Evolutionary conservation across 2,113 vertebrate genomes (phyloP).

Genomic region (Syngnathoides biaculeatus): DNA sequence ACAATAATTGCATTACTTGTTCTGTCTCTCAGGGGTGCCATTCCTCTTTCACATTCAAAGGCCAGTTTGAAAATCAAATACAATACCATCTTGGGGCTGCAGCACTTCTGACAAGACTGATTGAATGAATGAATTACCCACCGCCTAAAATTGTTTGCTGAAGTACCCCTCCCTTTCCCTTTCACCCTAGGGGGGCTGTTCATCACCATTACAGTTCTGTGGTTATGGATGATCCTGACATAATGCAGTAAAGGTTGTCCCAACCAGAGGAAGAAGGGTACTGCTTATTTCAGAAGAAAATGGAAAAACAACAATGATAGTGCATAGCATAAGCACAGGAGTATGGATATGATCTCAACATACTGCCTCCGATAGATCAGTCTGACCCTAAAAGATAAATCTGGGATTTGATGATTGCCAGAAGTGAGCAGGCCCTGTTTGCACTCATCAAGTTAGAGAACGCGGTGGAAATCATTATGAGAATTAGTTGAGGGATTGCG

Average conservation of each 20-base stretch:
- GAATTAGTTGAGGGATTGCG: too few species aligned
- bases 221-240: slow-evolving; percentile 61
- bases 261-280: slow-evolving; percentile 36
- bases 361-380: slow-evolving; percentile 52
- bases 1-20: slow-evolving; percentile 54
- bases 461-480: too few species aligned
- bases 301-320: background rate
- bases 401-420: slow-evolving; percentile 39
- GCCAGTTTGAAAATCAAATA: slow-evolving; percentile 62
- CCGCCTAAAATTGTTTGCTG: background rate
- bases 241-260: slow-evolving; percentile 39
- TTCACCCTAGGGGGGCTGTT: slow-evolving; percentile 31
- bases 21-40: slow-evolving; percentile 46
- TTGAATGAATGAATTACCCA: slow-evolving; percentile 48
- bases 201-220: slow-evolving; percentile 43
- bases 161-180: background rate
- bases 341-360: slow-evolving; percentile 53
- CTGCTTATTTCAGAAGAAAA: slow-evolving; percentile 71
- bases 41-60: slow-evolving; percentile 55
- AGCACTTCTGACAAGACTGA: slow-evolving; percentile 46
- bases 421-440: slow-evolving; percentile 19
- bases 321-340: slow-evolving; percentile 45
- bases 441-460: slow-evolving; percentile 39
- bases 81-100: slow-evolving; percentile 39
- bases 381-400: slow-evolving; percentile 58